These are phyloP conservation scores for Muricea muricata DNA, from an alignment of 92 coral and sea anemone genomes.

Conservation along the genomic window DNA sequence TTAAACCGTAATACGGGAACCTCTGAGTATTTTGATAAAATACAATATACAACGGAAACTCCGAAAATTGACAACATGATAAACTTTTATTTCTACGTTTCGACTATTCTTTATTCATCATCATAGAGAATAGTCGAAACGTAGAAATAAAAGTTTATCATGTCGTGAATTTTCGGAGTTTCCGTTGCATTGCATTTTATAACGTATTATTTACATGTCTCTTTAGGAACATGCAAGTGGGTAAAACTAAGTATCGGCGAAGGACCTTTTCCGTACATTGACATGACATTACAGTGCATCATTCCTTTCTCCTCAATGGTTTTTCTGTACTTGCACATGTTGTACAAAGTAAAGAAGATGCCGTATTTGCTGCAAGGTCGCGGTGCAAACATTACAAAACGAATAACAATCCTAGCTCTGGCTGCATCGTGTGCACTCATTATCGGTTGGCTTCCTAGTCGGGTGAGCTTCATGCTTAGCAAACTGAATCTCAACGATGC, in stretches of 20 bases:
- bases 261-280: constrained; percentile 42
- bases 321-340: constrained; percentile 26
- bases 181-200: too few species aligned
- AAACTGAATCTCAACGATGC: constrained; percentile 31
- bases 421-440: constrained; percentile 40
- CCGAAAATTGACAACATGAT: too few species aligned
- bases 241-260: constrained; percentile 37
- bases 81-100: too few species aligned
- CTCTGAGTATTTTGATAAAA: background rate
- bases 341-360: constrained; percentile 31
- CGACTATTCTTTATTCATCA: too few species aligned
- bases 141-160: too few species aligned
- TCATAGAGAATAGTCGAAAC: too few species aligned
- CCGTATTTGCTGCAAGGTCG: constrained; percentile 40
- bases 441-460: constrained; percentile 46
- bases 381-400: constrained; percentile 18
- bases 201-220: too few species aligned
- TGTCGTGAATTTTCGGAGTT: too few species aligned
- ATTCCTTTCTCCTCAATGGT: constrained; percentile 42
- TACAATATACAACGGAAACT: too few species aligned
- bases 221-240: constrained; percentile 43
- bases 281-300: constrained; percentile 39
- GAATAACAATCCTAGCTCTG: constrained; percentile 36
- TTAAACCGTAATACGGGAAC: too few species aligned
- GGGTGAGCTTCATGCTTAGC: constrained; percentile 30